phyloP scores from a whole-genome alignment of 2,797 vertebrate genomes.

The Gadopsis marmoratus region DNA sequence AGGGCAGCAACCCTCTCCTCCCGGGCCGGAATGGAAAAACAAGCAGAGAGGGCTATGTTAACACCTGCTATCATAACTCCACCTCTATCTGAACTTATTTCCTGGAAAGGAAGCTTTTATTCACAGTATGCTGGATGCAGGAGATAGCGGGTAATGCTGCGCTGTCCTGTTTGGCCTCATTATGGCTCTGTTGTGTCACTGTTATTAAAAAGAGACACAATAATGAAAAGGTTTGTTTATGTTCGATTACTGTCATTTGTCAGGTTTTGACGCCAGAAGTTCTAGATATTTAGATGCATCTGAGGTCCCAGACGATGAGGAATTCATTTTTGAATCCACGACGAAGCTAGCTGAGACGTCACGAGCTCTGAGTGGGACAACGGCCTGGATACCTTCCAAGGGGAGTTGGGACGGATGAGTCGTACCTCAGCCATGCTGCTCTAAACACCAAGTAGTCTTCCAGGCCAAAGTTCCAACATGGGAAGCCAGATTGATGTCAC shows the following conservation, averaged over 20 bases:
- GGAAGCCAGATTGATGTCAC: too few relatives aligned
- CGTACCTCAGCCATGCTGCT: too few relatives aligned
- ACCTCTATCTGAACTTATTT: background rate
- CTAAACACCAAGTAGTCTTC: too few relatives aligned
- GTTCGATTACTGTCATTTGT: too few relatives aligned
- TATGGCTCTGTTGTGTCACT: too few relatives aligned
- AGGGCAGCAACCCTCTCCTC: background rate
- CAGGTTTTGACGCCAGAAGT: background rate
- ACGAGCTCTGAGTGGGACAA: too few relatives aligned
- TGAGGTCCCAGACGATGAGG: background rate
- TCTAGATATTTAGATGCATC: background rate
- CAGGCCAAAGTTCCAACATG: too few relatives aligned
- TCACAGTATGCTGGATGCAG: background rate
- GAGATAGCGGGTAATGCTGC: background rate
- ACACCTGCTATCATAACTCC: slow-evolving; percentile 20
- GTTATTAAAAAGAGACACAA: background rate
- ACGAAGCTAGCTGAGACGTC: too few relatives aligned
- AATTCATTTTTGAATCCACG: too few relatives aligned
- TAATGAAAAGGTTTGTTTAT: background rate
- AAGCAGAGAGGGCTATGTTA: background rate
- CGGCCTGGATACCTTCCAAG: too few relatives aligned
- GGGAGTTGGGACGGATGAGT: too few relatives aligned
- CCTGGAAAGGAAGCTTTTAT: background rate
- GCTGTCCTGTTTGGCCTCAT: too few relatives aligned
- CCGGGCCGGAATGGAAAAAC: background rate